phyloP scores from a whole-genome alignment of 1,140 invertebrate species.

The Rhopalosiphum maidis region DNA sequence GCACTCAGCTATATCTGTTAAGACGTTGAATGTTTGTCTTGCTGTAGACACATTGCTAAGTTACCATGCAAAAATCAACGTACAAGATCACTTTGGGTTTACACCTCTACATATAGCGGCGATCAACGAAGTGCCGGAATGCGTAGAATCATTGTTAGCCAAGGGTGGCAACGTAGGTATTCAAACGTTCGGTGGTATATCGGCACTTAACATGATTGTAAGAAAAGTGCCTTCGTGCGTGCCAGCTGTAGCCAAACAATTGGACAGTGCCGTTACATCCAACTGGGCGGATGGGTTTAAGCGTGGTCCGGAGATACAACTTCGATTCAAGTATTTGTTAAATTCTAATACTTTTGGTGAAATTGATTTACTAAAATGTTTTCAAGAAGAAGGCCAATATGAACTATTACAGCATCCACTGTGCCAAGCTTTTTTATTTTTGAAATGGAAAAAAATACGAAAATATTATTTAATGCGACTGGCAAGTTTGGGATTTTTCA shows the following conservation, averaged over 20 bases:
- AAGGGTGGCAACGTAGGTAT: conserved; percentile 85
- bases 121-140: conserved; percentile 79
- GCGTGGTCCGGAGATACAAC: conserved; percentile 77
- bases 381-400: conserved; percentile 83
- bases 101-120: conserved; percentile 88
- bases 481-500: conserved; percentile 80
- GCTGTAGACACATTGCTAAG: conserved; percentile 75
- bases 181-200: conserved; percentile 81
- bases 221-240: conserved; percentile 82
- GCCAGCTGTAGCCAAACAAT: conserved; percentile 75
- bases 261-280: conserved; percentile 78
- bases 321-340: conserved; percentile 79
- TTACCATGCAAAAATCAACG: conserved; percentile 82
- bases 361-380: conserved; percentile 80
- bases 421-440: conserved; percentile 81
- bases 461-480: conserved; percentile 83
- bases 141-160: conserved; percentile 81
- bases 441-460: conserved; percentile 89
- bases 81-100: conserved; percentile 86
- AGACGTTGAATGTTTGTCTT: conserved; percentile 75
- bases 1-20: conserved; percentile 79
- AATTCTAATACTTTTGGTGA: conserved; percentile 79
- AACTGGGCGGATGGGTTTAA: conserved; percentile 79
- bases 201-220: conserved; percentile 80
- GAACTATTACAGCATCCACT: conserved; percentile 82